phyloP scores from a whole-genome alignment of 2,888 invertebrate genomes.

The Lasioglossum vierecki region DNA sequence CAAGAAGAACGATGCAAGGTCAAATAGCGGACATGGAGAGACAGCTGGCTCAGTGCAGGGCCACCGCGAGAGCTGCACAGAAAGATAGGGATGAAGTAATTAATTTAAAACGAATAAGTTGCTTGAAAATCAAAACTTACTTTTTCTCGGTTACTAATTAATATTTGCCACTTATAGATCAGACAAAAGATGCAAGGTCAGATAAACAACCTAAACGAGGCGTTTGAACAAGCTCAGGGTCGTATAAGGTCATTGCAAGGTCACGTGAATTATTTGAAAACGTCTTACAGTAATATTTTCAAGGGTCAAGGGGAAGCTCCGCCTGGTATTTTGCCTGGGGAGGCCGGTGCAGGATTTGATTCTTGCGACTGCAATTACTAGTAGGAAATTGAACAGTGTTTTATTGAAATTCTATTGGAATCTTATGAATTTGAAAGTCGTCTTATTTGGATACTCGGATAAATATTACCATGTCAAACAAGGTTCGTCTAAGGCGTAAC shows the following conservation, averaged over 20 bases:
- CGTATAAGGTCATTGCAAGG: slow-evolving; percentile 87
- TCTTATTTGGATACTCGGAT: not conserved
- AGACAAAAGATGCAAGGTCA: slow-evolving; percentile 89
- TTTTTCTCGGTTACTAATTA: not conserved
- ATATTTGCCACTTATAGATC: slow-evolving; percentile 83
- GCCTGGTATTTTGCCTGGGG: slow-evolving; percentile 61
- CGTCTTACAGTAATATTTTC: slow-evolving; percentile 81
- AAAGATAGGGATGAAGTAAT: slow-evolving; percentile 88
- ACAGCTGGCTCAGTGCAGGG: slow-evolving; percentile 88
- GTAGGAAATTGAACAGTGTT: slow-evolving; percentile 46
- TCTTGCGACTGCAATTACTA: slow-evolving; percentile 80
- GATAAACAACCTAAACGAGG: slow-evolving; percentile 88
- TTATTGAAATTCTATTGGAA: slow-evolving; percentile 47
- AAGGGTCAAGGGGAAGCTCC: slow-evolving; percentile 73
- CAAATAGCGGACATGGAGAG: slow-evolving; percentile 89
- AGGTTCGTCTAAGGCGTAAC: not conserved
- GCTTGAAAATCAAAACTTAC: not conserved
- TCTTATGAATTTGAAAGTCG: slow-evolving; percentile 32
- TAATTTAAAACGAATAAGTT: not conserved
- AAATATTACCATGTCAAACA: slow-evolving; percentile 28
- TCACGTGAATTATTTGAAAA: slow-evolving; percentile 87
- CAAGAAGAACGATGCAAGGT: slow-evolving; percentile 87
- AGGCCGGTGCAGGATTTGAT: slow-evolving; percentile 76
- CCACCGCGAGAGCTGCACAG: slow-evolving; percentile 87
- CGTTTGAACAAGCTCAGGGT: slow-evolving; percentile 88